Base-by-base conservation (phyloP, 1,140 invertebrate genomes). In the Tetranychus cinnabarinus region DNA sequence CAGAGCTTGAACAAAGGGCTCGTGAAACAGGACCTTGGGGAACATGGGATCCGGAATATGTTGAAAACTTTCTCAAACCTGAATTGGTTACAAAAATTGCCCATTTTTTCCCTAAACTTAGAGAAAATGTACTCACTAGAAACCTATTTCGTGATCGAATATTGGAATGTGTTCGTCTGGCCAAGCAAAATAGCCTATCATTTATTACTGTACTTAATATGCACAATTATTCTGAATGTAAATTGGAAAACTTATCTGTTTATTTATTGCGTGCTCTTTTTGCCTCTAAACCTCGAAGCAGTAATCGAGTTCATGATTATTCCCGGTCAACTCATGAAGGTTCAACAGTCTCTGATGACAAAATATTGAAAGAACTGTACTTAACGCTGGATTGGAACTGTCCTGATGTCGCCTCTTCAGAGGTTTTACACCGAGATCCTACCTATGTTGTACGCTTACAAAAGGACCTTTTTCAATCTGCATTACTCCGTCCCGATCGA, bases 311-410 rank as follows among this genome's bases (percentile, higher is more conserved):
- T 33, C 62, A 56, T 46, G 55, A 56, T 46, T 52, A 35, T 10
- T 37, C 35, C 2, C 47, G 45, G 31, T 34, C 47, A 61, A 33
- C 50, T 31, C 2, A 8, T n/a, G 50, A 52, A 52, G 39, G 45
- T 35, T 34, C 47, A 61, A 33, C 50, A 13, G 15, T 33, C 7
- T n/a, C n/a, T 8, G 15, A 61, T 56, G 39, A 61, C 10, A 58
- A 50, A 58, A 31, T 63, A n/a, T 56, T 72, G 33, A 70, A 72
- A 65, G 69, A 74, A 58, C 62, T 75, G 1, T 70, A 70, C 48
- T 67, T 75, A n/a, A 72, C 72, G 7, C 57, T 76, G 23, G 72
- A 75, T 62, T 76, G 74, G 74, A 76, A 76, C 62, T 66, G 70
- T 61, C 69, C 72, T 7, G 70, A 74, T 54, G 65, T 76, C 37